phyloP scores from a whole-genome alignment of 2,113 vertebrate genomes.

The Eubucco bourcierii region DNA sequence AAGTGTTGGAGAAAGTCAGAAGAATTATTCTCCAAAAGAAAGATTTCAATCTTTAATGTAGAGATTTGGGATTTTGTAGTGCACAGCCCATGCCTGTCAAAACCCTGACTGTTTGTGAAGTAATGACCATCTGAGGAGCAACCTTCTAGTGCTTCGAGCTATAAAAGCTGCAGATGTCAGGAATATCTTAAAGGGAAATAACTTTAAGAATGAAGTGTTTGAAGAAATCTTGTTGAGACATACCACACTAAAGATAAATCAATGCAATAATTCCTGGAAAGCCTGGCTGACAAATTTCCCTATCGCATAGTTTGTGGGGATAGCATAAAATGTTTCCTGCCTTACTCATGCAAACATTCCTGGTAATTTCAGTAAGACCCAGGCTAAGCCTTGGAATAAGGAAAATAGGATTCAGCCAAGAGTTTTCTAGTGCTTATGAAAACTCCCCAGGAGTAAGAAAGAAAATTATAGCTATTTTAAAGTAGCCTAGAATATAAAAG shows the following conservation, averaged over 20 bases:
- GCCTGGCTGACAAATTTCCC: constrained; percentile 61
- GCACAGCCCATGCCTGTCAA: constrained; percentile 22
- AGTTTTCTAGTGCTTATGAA: background rate
- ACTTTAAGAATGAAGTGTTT: constrained; percentile 53
- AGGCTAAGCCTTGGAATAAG: background rate
- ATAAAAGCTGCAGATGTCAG: constrained; percentile 64
- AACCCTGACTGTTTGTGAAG: constrained; percentile 21
- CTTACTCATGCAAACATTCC: constrained; percentile 14
- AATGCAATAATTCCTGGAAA: constrained; percentile 52
- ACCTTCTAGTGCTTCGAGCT: background rate
- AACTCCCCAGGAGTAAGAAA: constrained; percentile 7
- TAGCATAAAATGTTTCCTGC: constrained; percentile 54
- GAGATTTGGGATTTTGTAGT: constrained; percentile 12
- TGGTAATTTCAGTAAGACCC: constrained; percentile 2
- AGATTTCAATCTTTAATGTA: background rate
- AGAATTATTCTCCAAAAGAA: background rate
- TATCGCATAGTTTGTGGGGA: constrained; percentile 15
- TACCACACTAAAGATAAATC: constrained; percentile 56
- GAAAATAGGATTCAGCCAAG: constrained; percentile 6
- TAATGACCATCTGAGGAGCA: constrained; percentile 46
- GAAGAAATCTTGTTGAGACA: constrained; percentile 61
- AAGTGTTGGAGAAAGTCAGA: background rate
- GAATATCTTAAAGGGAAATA: constrained; percentile 47
- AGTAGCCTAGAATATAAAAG: background rate
- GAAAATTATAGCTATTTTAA: constrained; percentile 13